Conservation (phyloP, 2,113 vertebrate species). For the Cavia porcellus region DNA sequence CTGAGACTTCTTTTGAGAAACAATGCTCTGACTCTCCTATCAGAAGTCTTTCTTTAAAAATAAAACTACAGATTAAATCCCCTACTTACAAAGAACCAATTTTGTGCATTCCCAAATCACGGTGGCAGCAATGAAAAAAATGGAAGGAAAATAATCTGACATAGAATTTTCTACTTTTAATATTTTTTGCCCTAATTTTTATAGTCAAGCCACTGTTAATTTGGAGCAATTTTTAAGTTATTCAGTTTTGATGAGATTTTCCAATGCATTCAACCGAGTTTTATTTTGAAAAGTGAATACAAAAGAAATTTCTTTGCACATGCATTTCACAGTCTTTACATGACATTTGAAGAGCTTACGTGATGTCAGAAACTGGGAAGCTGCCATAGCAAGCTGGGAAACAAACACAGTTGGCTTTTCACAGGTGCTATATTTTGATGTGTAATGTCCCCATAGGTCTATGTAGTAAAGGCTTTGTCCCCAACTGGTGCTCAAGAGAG, state of each 20-base stretch:
- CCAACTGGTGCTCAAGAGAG: background rate
- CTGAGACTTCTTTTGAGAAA: background rate
- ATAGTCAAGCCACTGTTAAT: background rate
- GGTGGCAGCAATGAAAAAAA: background rate
- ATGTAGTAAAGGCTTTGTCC: background rate
- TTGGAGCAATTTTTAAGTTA: slow-evolving; percentile 29
- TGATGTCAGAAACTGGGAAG: slow-evolving; percentile 52
- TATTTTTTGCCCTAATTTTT: background rate
- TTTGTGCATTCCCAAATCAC: background rate
- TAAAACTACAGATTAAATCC: background rate
- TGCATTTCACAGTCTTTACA: slow-evolving; percentile 41
- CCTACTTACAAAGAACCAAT: background rate
- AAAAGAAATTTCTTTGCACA: slow-evolving; percentile 19
- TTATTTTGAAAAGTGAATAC: slow-evolving; percentile 6
- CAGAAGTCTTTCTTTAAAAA: background rate
- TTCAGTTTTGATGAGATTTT: slow-evolving; percentile 53
- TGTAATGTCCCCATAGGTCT: background rate
- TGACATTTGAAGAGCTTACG: slow-evolving; percentile 28
- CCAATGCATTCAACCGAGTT: slow-evolving; percentile 8
- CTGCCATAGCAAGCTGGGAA: slow-evolving; percentile 23
- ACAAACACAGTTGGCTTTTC: background rate
- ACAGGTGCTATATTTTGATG: background rate
- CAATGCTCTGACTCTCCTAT: background rate
- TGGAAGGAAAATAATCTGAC: background rate
- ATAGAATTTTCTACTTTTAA: slow-evolving; percentile 5